Evolutionary conservation across 2,797 vertebrate genomes (phyloP).

Genomic region (Sebastes diaconus): DNA sequence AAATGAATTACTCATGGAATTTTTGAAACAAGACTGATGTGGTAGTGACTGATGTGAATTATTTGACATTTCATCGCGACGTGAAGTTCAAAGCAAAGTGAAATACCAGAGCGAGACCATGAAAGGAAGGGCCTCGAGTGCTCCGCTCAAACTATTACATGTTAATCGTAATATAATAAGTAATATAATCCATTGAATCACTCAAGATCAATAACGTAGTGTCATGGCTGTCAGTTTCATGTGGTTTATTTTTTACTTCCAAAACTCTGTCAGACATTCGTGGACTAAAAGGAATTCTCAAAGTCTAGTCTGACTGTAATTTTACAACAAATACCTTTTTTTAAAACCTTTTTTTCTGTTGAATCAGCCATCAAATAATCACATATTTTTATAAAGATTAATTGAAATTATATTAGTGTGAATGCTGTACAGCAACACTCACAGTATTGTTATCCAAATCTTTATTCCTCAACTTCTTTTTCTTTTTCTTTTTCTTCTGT

Average conservation of each 20-base stretch:
- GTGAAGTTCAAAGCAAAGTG: constrained; percentile 21
- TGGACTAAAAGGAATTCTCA: background rate
- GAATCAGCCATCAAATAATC: background rate
- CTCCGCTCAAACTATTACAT: constrained; percentile 2
- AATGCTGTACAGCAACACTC: no score
- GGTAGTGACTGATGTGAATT: constrained; percentile 22
- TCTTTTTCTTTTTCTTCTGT: no score
- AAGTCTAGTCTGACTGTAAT: background rate
- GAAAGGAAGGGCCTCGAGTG: background rate
- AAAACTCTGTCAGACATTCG: constrained; percentile 7
- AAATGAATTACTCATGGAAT: constrained; percentile 40
- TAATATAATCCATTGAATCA: constrained; percentile 16
- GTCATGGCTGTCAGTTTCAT: constrained; percentile 8
- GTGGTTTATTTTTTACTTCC: background rate
- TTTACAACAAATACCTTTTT: background rate
- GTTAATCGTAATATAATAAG: constrained; percentile 7
- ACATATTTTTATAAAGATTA: background rate
- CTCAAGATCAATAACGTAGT: constrained; percentile 9
- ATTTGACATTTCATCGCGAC: constrained; percentile 33
- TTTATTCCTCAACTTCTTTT: no score
- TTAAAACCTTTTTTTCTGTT: background rate
- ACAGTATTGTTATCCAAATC: no score
- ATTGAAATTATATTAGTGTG: background rate
- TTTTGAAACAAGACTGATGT: constrained; percentile 5
- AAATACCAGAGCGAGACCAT: constrained; percentile 32